Base-by-base conservation (phyloP, 2,888 invertebrate genomes). In the Arrhopalites spinosus region DNA sequence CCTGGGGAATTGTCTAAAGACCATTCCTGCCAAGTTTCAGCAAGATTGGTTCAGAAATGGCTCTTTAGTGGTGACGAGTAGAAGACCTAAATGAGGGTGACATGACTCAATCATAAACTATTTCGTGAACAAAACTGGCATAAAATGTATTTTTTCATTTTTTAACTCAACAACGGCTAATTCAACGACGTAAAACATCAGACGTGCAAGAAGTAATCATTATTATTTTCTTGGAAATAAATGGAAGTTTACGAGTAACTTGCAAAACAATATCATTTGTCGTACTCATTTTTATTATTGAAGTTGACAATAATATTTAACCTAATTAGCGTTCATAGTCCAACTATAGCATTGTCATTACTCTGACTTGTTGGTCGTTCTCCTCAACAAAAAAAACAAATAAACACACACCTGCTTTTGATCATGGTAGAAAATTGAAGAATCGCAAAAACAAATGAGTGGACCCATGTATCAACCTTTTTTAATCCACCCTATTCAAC, bases 401-500 rank as follows among this genome's bases (percentile, higher is more conserved):
- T n/a, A n/a, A n/a, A n/a, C n/a, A 59, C 59, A 45, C 59, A 72
- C 63, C 61, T 61, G 45, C 61, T 61, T 47, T 61, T 45, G 45
- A 72, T 63, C 61, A 72, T 56, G 71, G 45, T 61, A 72, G 30
- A 72, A 72, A 72, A 72, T 47, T 61, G 69, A 75, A 59, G 59
- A 69, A 68, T 68, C 59, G 69, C 59, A 74, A 56, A 75, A 75
- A 59, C n/a, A 43, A n/a, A 30, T 59, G 63, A 69, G 74, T 75
- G 74, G 74, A 75, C 67, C 67, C 59, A 36, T 68, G 17, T 36
- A 61, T 72, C 25, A 25, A 59, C 61, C 68, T 68, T 43, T 66
- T 75, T 20, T 25, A 56, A 73, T 75, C 74, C 74, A 75, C 74
- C 59, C 69, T 29, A 45, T 68, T 75, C 69, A 69, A 72, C 71